Conservation (phyloP, 2,888 invertebrate genomes). For the Dryobotodes eremita region DNA sequence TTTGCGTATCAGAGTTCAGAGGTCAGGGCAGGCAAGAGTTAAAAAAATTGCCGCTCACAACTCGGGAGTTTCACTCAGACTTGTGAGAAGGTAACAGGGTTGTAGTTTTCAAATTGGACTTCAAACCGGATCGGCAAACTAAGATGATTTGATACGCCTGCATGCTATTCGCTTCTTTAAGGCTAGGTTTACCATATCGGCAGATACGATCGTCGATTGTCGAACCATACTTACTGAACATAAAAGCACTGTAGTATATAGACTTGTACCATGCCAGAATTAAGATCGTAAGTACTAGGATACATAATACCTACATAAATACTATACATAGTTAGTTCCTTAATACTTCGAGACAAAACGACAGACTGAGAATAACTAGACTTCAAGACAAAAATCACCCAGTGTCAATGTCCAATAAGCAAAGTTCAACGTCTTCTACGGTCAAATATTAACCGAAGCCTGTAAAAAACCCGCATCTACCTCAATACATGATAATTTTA, state of each 20-base stretch:
- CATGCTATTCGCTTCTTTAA: conserved; percentile 7
- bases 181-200: conserved; percentile 6
- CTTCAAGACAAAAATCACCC: background rate
- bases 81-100: background rate
- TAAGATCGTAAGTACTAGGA: background rate
- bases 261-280: background rate
- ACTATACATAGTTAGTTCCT: background rate
- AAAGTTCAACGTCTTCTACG: background rate
- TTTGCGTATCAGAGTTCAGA: background rate
- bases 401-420: background rate
- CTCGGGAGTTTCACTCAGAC: background rate
- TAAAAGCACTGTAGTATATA: background rate
- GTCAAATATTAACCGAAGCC: background rate
- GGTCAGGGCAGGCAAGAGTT: background rate
- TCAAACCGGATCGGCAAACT: conserved; percentile 5
- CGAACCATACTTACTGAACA: background rate
- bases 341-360: background rate
- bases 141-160: conserved; percentile 20
- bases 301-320: background rate
- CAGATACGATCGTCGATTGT: conserved; percentile 26
- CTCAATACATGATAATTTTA: background rate
- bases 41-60: background rate
- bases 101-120: background rate
- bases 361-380: background rate
- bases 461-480: background rate